A percentile compares a stretch with the other conserved stretches of the same genome.
phyloP scores from a whole-genome alignment of 2,797 vertebrate genomes.

The Eospalax fontanierii region DNA sequence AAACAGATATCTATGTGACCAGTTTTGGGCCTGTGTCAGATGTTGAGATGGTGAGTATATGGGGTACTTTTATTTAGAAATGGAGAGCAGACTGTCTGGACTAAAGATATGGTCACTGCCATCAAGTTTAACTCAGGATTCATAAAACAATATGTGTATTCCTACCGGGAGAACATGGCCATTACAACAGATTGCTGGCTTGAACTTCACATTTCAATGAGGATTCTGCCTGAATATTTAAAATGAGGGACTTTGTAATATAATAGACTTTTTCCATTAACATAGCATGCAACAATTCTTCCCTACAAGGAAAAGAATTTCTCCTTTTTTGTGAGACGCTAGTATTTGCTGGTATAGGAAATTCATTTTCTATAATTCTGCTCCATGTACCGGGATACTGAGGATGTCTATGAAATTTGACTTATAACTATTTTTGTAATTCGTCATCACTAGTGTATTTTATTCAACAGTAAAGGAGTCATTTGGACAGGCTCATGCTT shows the following conservation, averaged over 20 bases:
- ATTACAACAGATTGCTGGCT: conserved; percentile 84
- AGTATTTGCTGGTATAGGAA: background rate
- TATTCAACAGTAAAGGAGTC: background rate
- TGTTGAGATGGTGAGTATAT: conserved; percentile 96
- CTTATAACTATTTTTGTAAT: background rate
- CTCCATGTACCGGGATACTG: background rate
- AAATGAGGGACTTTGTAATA: background rate
- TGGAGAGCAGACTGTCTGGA: background rate
- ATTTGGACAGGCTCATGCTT: conserved; percentile 46
- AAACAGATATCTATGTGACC: conserved; percentile 99
- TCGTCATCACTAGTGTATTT: background rate
- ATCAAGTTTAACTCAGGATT: background rate
- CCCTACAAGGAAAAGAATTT: background rate
- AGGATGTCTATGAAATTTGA: background rate
- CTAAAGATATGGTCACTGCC: too few relatives aligned
- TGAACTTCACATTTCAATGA: conserved; percentile 72
- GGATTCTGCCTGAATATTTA: conserved; percentile 41
- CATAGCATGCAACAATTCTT: background rate
- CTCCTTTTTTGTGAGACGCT: background rate
- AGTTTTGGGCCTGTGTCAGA: conserved; percentile 99
- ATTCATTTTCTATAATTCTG: background rate
- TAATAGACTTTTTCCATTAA: background rate
- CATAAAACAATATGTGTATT: conserved; percentile 62
- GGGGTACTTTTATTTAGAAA: background rate
- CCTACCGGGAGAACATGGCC: conserved; percentile 71